Conservation (phyloP, 2,113 vertebrate genomes). For the Hippocampus zosterae region DNA sequence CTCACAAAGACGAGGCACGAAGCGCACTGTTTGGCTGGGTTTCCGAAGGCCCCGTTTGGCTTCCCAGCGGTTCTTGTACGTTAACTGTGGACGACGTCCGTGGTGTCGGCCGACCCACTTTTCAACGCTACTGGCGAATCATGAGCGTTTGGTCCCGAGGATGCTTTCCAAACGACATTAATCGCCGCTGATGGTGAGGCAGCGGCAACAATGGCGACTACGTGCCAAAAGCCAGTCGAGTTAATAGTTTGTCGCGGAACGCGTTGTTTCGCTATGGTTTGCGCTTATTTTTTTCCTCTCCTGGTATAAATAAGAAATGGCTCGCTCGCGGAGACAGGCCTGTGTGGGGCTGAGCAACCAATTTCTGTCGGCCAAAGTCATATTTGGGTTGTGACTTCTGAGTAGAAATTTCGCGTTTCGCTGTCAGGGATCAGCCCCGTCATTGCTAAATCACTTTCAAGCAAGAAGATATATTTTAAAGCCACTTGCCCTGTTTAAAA, state of each 20-base stretch:
- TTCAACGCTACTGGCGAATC: too few species aligned
- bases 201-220: constrained; percentile 18
- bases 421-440: background rate
- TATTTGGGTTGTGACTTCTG: background rate
- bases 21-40: constrained; percentile 21
- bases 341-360: background rate
- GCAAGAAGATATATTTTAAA: background rate
- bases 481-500: background rate
- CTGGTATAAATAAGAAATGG: background rate
- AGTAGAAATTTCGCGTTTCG: background rate
- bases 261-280: background rate
- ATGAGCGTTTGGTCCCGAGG: background rate
- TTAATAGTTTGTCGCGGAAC: constrained; percentile 1
- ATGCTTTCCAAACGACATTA: constrained; percentile 17
- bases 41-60: constrained; percentile 1
- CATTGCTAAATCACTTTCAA: background rate
- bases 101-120: background rate
- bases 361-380: background rate
- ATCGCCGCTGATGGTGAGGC: constrained; percentile 2
- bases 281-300: background rate
- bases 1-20: constrained; percentile 52
- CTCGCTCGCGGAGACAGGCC: background rate
- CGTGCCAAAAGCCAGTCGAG: constrained; percentile 2
- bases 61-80: background rate
- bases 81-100: background rate